phyloP scores from a whole-genome alignment of 2,888 invertebrate genomes.

The Cantharis flavilabris region DNA sequence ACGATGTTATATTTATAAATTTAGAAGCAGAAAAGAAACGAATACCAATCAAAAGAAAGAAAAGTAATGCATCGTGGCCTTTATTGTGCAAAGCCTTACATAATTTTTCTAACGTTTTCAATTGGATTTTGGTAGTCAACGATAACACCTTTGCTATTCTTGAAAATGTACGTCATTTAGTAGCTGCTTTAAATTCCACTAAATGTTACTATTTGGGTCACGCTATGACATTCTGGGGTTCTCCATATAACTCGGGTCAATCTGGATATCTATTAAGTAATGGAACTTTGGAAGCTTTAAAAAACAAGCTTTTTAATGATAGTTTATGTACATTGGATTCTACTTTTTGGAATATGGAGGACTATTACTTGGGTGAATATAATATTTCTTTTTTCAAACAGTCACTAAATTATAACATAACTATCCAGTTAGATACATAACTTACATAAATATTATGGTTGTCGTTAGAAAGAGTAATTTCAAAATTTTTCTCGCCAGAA shows the following conservation, averaged over 20 bases:
- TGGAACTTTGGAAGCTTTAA: constrained; percentile 54
- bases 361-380: constrained; percentile 25
- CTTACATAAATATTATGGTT: too few relatives aligned
- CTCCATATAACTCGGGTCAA: constrained; percentile 59
- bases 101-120: constrained; percentile 38
- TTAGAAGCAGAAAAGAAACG: constrained; percentile 36
- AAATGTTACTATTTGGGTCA: constrained; percentile 61
- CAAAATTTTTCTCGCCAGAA: too few relatives aligned
- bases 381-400: background rate
- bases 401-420: too few relatives aligned
- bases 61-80: constrained; percentile 48
- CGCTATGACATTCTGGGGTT: constrained; percentile 60
- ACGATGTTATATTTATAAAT: constrained; percentile 41
- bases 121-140: constrained; percentile 62
- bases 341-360: constrained; percentile 23
- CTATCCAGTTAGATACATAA: too few relatives aligned
- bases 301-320: constrained; percentile 52
- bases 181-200: constrained; percentile 55
- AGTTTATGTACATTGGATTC: constrained; percentile 49
- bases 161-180: constrained; percentile 60
- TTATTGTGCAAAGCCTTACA: constrained; percentile 45
- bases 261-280: constrained; percentile 63
- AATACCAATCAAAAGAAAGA: constrained; percentile 40
- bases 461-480: too few relatives aligned
- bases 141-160: constrained; percentile 61